Conservation (phyloP, 1,140 invertebrate genomes). For the Sycophila sp. region DNA sequence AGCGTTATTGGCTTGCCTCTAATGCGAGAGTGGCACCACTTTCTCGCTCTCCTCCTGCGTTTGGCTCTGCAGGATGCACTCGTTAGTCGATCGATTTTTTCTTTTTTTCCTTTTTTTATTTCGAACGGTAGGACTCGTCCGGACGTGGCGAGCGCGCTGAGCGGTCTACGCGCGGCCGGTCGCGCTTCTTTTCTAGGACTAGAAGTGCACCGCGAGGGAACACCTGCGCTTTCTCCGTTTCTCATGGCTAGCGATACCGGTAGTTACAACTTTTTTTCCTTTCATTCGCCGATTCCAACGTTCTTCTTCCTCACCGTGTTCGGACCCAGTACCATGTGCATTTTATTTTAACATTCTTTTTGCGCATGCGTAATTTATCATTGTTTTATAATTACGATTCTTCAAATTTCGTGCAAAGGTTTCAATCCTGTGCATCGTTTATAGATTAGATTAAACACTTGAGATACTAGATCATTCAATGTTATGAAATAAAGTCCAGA, state of each 20-base stretch:
- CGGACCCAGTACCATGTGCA: too few relatives aligned
- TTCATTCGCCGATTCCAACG: too few relatives aligned
- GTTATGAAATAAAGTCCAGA: too few relatives aligned
- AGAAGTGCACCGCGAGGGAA: conserved; percentile 27
- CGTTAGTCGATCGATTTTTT: conserved; percentile 32
- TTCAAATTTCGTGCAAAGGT: too few relatives aligned
- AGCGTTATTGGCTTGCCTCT: conserved; percentile 17
- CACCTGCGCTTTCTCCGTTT: conserved; percentile 33
- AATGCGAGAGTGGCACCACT: background rate
- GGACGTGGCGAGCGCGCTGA: background rate
- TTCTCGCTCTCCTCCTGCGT: background rate
- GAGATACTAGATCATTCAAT: too few relatives aligned
- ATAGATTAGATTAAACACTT: too few relatives aligned
- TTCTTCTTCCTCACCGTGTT: too few relatives aligned
- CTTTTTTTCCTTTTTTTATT: conserved; percentile 3
- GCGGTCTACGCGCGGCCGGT: conserved; percentile 14
- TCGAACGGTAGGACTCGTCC: too few relatives aligned
- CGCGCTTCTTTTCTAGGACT: conserved; percentile 28
- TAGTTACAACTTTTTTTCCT: conserved; percentile 3
- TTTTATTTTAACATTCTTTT: too few relatives aligned
- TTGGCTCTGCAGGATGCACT: conserved; percentile 27
- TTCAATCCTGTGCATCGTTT: too few relatives aligned
- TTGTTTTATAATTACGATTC: too few relatives aligned
- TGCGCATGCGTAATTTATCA: too few relatives aligned
- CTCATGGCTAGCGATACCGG: conserved; percentile 19